Evolutionary conservation across 2,888 invertebrate genomes (phyloP).

Genomic region (Meiosimyza platycephala): DNA sequence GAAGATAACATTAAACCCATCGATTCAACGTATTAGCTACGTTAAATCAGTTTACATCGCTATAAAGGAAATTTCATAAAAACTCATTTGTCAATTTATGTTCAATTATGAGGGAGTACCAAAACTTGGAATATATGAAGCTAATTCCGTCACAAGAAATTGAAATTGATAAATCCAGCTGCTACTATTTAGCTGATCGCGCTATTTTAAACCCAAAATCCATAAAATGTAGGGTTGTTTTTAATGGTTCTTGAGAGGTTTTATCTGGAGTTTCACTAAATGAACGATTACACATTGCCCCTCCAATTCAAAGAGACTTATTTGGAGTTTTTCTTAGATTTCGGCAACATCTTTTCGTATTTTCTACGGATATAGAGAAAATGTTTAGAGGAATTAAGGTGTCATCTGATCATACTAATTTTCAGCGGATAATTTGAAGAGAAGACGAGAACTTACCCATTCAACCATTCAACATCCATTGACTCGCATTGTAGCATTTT

Average conservation of each 20-base stretch:
- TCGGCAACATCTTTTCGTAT: slow-evolving; percentile 32
- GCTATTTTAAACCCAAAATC: not conserved
- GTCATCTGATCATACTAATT: not conserved
- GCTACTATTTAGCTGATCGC: slow-evolving; percentile 37
- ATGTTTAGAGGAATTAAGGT: too few species aligned
- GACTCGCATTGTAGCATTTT: slow-evolving; percentile 13
- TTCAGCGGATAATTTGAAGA: slow-evolving; percentile 24
- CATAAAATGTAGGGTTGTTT: slow-evolving; percentile 9
- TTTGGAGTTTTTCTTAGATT: slow-evolving; percentile 33
- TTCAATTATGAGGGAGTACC: too few species aligned
- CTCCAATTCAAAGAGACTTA: slow-evolving; percentile 31
- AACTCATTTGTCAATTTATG: slow-evolving; percentile 31
- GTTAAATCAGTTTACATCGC: not conserved
- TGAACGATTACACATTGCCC: slow-evolving; percentile 32
- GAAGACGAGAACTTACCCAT: not conserved
- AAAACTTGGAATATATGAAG: too few species aligned
- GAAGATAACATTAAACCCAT: slow-evolving; percentile 32
- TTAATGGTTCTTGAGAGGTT: slow-evolving; percentile 32
- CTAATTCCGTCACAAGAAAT: too few species aligned
- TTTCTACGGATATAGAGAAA: not conserved
- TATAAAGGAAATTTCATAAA: too few species aligned
- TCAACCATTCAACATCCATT: slow-evolving; percentile 30
- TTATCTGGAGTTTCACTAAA: slow-evolving; percentile 31
- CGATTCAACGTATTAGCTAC: slow-evolving; percentile 24
- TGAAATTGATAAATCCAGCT: slow-evolving; percentile 22